Percentiles rank a stretch among this genome's conserved stretches.
phyloP scores from a whole-genome alignment of 2,113 vertebrate genomes.

The Mesoclemmys tuberculata region DNA sequence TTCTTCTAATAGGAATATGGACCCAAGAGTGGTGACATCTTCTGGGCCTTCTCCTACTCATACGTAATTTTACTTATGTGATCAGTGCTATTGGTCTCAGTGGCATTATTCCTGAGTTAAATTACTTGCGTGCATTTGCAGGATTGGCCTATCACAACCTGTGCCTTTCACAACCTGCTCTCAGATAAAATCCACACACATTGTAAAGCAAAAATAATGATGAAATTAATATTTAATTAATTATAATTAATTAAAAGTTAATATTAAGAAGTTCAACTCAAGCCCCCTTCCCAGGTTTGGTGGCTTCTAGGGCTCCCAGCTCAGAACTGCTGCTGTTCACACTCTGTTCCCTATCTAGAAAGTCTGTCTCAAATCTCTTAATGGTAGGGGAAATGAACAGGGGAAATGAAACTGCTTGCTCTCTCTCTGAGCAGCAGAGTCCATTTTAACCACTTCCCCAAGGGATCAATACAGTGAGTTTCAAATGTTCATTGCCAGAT shows the following conservation, averaged over 20 bases:
- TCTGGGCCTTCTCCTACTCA: neutral
- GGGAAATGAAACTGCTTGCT: neutral
- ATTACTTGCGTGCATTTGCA: neutral
- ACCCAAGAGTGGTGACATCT: neutral
- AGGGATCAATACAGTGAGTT: neutral
- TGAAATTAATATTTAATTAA: neutral
- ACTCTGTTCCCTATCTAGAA: neutral
- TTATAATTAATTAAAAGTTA: too few species aligned
- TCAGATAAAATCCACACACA: neutral
- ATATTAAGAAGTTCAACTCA: neutral
- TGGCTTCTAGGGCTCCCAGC: neutral
- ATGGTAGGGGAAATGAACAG: neutral
- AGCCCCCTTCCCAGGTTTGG: neutral
- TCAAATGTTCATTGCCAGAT: neutral
- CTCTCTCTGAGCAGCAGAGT: neutral
- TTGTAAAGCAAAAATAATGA: neutral
- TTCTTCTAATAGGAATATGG: neutral
- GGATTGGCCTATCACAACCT: neutral
- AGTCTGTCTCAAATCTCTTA: neutral
- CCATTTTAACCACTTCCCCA: neutral
- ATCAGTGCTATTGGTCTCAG: neutral
- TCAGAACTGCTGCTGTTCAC: neutral
- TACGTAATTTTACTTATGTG: neutral
- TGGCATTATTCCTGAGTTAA: neutral
- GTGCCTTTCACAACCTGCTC: neutral